Percentiles rank a stretch among this genome's conserved stretches.
phyloP scores from a whole-genome alignment of 2,888 invertebrate genomes.

The Hedya salicella region DNA sequence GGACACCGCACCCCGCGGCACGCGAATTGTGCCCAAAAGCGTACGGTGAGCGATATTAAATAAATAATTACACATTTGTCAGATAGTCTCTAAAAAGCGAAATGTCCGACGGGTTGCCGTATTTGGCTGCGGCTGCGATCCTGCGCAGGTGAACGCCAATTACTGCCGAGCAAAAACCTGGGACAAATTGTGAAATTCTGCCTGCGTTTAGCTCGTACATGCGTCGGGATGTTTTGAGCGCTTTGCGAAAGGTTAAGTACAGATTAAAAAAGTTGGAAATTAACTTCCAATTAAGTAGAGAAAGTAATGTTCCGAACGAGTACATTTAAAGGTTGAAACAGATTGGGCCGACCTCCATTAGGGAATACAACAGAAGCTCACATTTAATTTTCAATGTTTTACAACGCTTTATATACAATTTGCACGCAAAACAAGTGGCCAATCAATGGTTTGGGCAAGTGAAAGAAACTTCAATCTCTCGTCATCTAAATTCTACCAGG shows the following conservation, averaged over 20 bases:
- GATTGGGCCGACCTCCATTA: no score
- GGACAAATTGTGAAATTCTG: slow-evolving; percentile 85
- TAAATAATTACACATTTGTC: slow-evolving; percentile 86
- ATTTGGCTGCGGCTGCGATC: slow-evolving; percentile 71
- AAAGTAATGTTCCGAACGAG: background rate
- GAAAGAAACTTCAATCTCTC: no score
- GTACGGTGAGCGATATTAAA: slow-evolving; percentile 77
- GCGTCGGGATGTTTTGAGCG: slow-evolving; percentile 45
- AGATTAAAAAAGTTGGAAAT: slow-evolving; percentile 25
- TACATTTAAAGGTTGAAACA: no score
- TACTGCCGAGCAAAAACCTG: slow-evolving; percentile 78
- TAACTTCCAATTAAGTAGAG: slow-evolving; percentile 1
- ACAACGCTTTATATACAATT: no score
- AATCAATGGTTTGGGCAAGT: no score
- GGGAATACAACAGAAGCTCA: no score
- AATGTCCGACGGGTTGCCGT: slow-evolving; percentile 72
- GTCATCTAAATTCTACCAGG: no score
- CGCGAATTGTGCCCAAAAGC: slow-evolving; percentile 80
- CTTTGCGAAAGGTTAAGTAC: slow-evolving; percentile 42
- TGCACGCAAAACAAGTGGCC: no score
- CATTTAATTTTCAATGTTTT: no score
- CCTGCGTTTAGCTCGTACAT: slow-evolving; percentile 51
- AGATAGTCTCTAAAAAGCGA: slow-evolving; percentile 81
- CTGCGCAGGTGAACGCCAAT: slow-evolving; percentile 77
- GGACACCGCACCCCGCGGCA: slow-evolving; percentile 62